Conservation (phyloP, 2,797 vertebrate genomes). For the Coreius guichenoti region DNA sequence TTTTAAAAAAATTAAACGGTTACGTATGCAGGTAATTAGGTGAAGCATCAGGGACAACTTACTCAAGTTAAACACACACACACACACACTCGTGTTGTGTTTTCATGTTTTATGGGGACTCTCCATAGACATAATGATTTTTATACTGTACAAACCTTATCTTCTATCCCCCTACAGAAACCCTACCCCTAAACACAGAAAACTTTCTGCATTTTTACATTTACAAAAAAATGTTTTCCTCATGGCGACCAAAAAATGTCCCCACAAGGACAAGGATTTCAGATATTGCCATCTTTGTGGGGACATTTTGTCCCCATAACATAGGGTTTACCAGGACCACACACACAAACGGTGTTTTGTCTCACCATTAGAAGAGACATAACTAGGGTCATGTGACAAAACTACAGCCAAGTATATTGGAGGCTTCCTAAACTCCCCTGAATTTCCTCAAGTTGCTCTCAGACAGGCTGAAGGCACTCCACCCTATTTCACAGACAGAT, state of each 20-base stretch:
- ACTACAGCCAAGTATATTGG: conserved; percentile 11
- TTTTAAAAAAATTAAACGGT: neutral
- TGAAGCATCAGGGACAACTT: conserved; percentile 10
- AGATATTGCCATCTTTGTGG: too few species aligned
- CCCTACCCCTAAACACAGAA: too few species aligned
- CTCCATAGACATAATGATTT: too few species aligned
- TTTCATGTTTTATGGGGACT: too few species aligned
- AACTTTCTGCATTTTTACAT: too few species aligned
- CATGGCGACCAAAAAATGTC: too few species aligned
- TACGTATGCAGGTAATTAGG: conserved; percentile 11
- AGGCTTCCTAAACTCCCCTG: conserved; percentile 15
- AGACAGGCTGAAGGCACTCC: conserved; percentile 3
- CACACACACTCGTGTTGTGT: neutral
- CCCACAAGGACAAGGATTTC: too few species aligned
- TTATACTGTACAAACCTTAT: too few species aligned
- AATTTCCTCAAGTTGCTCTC: conserved; percentile 32
- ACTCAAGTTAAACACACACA: neutral
- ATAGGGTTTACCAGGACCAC: too few species aligned
- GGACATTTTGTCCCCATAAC: too few species aligned
- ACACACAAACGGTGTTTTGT: neutral
- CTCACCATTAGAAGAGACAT: neutral
- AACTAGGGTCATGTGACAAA: conserved; percentile 24
- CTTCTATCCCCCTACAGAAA: too few species aligned
- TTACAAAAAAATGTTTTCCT: too few species aligned
- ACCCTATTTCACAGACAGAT: conserved; percentile 18